Evolutionary conservation across 2,888 invertebrate genomes (phyloP).

Genomic region (Erynnis tages): DNA sequence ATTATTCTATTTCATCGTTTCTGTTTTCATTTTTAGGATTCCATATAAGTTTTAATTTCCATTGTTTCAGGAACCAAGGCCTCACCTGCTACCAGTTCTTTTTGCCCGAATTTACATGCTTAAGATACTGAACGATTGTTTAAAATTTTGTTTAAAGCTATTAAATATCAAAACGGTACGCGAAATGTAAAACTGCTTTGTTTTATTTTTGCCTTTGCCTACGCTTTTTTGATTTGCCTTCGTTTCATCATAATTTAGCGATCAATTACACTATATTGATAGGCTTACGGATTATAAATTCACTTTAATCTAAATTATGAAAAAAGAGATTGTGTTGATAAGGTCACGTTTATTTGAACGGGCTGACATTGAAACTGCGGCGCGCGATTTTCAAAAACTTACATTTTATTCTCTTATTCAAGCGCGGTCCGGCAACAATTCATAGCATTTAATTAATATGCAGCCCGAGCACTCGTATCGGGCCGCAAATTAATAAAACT

Average conservation of each 20-base stretch:
- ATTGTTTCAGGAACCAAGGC: conserved; percentile 83
- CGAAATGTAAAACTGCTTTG: conserved; percentile 80
- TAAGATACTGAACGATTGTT: conserved; percentile 82
- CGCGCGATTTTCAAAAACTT: conserved; percentile 11
- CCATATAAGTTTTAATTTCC: conserved; percentile 16
- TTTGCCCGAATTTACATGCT: conserved; percentile 87
- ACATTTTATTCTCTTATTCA: neutral
- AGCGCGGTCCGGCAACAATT: neutral
- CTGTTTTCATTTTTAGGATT: neutral
- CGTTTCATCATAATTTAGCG: neutral
- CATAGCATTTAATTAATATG: neutral
- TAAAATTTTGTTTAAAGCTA: conserved; percentile 83
- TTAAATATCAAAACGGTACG: conserved; percentile 85
- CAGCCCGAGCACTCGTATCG: neutral
- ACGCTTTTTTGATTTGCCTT: too few relatives aligned
- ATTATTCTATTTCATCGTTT: neutral
- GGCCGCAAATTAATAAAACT: neutral
- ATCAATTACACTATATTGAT: neutral
- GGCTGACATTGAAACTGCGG: conserved; percentile 17
- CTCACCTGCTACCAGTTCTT: conserved; percentile 84
- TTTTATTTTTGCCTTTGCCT: conserved; percentile 22
- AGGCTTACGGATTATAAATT: conserved; percentile 4
- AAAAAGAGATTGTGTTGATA: conserved; percentile 17
- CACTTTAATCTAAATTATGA: conserved; percentile 13
- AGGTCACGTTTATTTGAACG: conserved; percentile 19